phyloP scores from a whole-genome alignment of 2,113 vertebrate genomes.

The Machaerirhynchus nigripectus region DNA sequence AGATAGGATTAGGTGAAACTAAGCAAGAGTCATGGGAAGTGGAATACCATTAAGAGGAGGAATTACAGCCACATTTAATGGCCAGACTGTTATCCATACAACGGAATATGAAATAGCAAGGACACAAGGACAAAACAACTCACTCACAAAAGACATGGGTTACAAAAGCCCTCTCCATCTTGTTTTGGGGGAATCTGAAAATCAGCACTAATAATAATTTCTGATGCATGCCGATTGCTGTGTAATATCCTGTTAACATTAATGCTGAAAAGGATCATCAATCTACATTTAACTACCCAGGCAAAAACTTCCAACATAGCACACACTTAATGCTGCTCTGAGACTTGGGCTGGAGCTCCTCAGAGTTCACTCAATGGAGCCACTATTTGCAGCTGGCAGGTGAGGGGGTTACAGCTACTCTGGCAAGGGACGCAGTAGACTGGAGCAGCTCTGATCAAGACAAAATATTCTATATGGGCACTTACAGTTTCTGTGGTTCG shows the following conservation, averaged over 20 bases:
- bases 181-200: not conserved
- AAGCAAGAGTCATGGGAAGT: not conserved
- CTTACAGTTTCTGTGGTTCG: not conserved
- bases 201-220: not conserved
- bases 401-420: not conserved
- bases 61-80: not conserved
- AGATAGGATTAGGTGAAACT: slow-evolving; percentile 3
- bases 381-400: not conserved
- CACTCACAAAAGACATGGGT: not conserved
- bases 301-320: not conserved
- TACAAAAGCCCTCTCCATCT: not conserved
- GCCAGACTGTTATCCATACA: not conserved
- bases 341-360: not conserved
- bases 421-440: not conserved
- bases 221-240: not conserved
- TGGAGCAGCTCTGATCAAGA: not conserved
- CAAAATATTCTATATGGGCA: not conserved
- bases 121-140: not conserved
- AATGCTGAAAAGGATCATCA: not conserved
- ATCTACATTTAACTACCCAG: not conserved
- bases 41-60: not conserved
- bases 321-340: not conserved
- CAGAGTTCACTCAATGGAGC: not conserved
- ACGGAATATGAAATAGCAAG: not conserved
- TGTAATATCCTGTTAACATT: not conserved